Conservation (phyloP, 1,140 invertebrate genomes). For the Amyelois transitella region DNA sequence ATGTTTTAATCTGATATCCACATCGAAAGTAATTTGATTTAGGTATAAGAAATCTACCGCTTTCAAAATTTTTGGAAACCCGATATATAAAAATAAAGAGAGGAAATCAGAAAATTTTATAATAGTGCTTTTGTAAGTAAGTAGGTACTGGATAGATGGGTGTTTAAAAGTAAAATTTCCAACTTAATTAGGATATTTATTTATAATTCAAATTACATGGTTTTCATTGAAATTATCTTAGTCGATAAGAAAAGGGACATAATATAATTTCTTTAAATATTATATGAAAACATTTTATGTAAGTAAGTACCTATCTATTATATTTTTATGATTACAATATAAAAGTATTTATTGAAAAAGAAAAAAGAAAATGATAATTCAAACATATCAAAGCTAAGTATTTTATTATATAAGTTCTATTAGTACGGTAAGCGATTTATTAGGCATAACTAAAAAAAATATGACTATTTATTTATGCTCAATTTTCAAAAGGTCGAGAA, state of each 20-base stretch:
- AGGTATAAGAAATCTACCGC: too few species aligned
- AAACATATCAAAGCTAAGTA: not conserved
- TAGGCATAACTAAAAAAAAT: not conserved
- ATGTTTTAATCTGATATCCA: too few species aligned
- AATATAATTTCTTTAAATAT: not conserved
- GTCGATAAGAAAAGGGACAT: not conserved
- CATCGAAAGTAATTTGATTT: too few species aligned
- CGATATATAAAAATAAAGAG: too few species aligned
- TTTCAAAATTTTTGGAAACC: too few species aligned
- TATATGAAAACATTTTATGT: not conserved
- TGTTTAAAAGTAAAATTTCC: constrained; percentile 3
- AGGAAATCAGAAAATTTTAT: too few species aligned
- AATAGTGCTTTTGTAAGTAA: too few species aligned
- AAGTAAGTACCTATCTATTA: not conserved
- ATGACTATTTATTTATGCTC: not conserved
- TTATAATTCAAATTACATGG: constrained; percentile 19
- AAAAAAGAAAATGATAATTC: not conserved
- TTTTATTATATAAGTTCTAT: not conserved
- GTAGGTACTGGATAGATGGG: not conserved
- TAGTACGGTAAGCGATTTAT: constrained; percentile 4
- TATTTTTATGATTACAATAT: not conserved
- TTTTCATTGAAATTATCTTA: constrained; percentile 2
- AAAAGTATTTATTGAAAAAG: not conserved
- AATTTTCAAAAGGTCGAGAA: not conserved
- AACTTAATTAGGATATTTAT: constrained; percentile 16